Base-by-base conservation (phyloP, 2,797 vertebrate genomes). In the Carapus acus region DNA sequence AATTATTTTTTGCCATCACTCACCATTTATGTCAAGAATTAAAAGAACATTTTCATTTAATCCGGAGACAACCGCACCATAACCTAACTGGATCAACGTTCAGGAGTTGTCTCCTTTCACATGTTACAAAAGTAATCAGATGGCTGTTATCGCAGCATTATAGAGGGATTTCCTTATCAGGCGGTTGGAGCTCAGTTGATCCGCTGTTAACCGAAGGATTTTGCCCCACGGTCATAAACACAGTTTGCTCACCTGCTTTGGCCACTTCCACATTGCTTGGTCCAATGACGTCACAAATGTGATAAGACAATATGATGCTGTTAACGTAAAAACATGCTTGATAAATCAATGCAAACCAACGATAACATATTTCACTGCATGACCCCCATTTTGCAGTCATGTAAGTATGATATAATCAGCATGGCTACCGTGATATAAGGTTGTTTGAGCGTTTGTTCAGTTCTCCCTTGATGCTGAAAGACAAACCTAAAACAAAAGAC, bases 11-110 rank as follows among this genome's bases (percentile, higher is more conserved):
- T 0, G 1, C 5, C 2, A 6, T 43, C n/a, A 17, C 47, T 39
- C 7, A n/a, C 13, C 14, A 15, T 36, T 36, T 36, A 15, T 9
- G 9, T 13, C 6, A 33, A 13, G 9, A 12, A 33, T 33, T 33
- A n/a, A n/a, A n/a, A n/a, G n/a, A n/a, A n/a, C n/a, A n/a, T 36
- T 36, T 15, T 15, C 14, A 36, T 36, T 36, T 22, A 29, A 8
- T 17, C 19, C 14, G 37, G 17, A 29, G 54, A 21, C n/a, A 14
- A 44, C 9, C 20, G 45, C 22, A 38, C 16, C 16, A 31, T 33
- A 42, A 40, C 37, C 68, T 9, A 57, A 49, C n/a, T 65, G 42
- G 43, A 65, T 64, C 58, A 61, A 62, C 78, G 71, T 38, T 37
- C 38, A 50, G 24, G 54, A 67, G 65, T 34, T 22, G 1, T 22